phyloP scores from a whole-genome alignment of 1,140 invertebrate species.

The Drosophila insularis region DNA sequence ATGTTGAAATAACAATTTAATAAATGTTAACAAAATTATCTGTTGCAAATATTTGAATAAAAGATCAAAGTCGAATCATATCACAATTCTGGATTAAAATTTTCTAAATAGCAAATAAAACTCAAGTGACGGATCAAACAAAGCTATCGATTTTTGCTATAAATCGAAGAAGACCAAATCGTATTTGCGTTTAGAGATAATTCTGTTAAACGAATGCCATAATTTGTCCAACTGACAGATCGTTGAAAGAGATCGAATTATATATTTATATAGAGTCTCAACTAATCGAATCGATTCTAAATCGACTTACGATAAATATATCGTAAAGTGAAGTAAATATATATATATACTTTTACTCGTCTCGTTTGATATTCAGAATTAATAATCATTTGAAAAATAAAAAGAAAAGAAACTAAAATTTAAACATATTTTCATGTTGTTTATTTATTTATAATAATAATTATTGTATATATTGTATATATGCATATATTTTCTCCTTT shows the following conservation, averaged over 20 bases:
- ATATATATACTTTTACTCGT: background rate
- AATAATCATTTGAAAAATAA: background rate
- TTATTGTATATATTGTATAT: conserved; percentile 36
- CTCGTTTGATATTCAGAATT: background rate
- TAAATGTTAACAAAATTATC: too few relatives aligned
- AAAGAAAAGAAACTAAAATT: background rate
- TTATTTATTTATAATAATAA: conserved; percentile 33
- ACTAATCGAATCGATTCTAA: background rate
- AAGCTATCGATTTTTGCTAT: too few relatives aligned
- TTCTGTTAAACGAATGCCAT: too few relatives aligned
- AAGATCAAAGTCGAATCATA: too few relatives aligned
- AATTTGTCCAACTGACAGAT: background rate
- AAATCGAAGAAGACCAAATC: too few relatives aligned
- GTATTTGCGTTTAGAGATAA: too few relatives aligned
- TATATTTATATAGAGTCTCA: background rate
- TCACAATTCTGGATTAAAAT: too few relatives aligned
- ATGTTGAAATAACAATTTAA: too few relatives aligned
- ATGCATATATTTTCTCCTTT: conserved; percentile 22
- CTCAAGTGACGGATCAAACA: too few relatives aligned
- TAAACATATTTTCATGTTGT: conserved; percentile 22
- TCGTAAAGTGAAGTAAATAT: too few relatives aligned
- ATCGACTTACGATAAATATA: background rate
- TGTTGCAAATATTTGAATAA: too few relatives aligned
- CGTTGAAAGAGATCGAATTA: background rate
- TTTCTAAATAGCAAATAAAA: too few relatives aligned